Conservation (phyloP, 2,113 vertebrate genomes). For the Perccottus glenii region DNA sequence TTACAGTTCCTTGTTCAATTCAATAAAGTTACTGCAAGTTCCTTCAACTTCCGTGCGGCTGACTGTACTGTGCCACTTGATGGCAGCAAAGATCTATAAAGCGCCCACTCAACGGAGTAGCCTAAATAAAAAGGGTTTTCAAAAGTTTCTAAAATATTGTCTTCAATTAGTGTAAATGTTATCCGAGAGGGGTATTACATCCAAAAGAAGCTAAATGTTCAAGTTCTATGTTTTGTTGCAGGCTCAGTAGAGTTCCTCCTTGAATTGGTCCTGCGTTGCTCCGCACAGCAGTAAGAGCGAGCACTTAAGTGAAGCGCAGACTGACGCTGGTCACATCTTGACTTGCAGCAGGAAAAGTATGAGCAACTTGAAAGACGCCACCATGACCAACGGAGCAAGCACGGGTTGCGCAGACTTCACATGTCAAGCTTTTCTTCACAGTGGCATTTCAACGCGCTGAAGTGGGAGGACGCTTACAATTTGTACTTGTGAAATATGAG, state of each 20-base stretch:
- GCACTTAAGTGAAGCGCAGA: conserved; percentile 44
- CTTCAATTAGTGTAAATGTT: too few relatives aligned
- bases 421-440: conserved; percentile 44
- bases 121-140: not conserved
- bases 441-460: conserved; percentile 49
- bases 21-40: too few relatives aligned
- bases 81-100: conserved; percentile 34
- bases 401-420: conserved; percentile 15
- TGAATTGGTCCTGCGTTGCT: conserved; percentile 32
- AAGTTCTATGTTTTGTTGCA: not conserved
- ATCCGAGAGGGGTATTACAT: not conserved
- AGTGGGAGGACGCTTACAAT: conserved; percentile 74
- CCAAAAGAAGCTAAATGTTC: not conserved
- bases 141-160: too few relatives aligned
- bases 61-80: conserved; percentile 40
- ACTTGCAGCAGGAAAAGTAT: conserved; percentile 25
- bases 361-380: conserved; percentile 54
- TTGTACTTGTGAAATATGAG: conserved; percentile 81
- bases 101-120: not conserved
- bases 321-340: conserved; percentile 34
- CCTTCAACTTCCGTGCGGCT: not conserved
- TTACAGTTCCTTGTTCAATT: too few relatives aligned
- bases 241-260: not conserved
- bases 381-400: conserved; percentile 22
- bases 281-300: conserved; percentile 33